A percentile compares a stretch with the other conserved stretches of the same genome.
Conservation (phyloP, 1,140 invertebrate genomes). For the Lepidurus apus region DNA sequence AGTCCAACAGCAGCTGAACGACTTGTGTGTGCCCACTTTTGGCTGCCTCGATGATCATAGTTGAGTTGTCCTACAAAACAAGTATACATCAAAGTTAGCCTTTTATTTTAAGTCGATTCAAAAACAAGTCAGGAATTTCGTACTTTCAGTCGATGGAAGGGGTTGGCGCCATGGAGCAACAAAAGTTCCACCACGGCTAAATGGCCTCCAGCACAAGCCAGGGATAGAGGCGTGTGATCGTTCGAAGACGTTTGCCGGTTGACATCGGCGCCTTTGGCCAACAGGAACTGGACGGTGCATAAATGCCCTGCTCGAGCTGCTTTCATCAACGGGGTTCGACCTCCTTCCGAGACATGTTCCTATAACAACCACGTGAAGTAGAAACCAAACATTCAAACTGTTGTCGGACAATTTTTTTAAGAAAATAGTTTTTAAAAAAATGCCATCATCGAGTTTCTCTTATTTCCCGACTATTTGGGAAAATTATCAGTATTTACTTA, state of each 20-base stretch:
- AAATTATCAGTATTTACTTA: neutral
- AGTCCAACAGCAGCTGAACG: slow-evolving; percentile 90
- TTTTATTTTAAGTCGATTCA: neutral
- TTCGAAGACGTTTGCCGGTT: slow-evolving; percentile 89
- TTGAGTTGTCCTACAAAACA: slow-evolving; percentile 78
- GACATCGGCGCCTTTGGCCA: slow-evolving; percentile 89
- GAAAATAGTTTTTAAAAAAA: neutral
- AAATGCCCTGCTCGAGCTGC: slow-evolving; percentile 97
- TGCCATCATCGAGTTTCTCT: neutral
- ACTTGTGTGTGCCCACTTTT: slow-evolving; percentile 94
- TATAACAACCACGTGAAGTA: slow-evolving; percentile 41
- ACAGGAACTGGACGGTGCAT: slow-evolving; percentile 94
- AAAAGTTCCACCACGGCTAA: slow-evolving; percentile 85
- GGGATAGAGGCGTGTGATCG: slow-evolving; percentile 92
- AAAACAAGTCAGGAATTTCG: slow-evolving; percentile 27
- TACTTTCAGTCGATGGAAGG: slow-evolving; percentile 89
- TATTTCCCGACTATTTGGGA: neutral
- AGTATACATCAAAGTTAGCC: neutral
- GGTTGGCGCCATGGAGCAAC: slow-evolving; percentile 83
- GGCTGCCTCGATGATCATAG: slow-evolving; percentile 96
- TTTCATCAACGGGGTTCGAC: slow-evolving; percentile 94
- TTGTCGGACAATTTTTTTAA: neutral
- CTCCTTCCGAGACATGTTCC: slow-evolving; percentile 91
- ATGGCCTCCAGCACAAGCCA: slow-evolving; percentile 95
- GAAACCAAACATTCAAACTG: neutral